Conservation (phyloP, 2,888 invertebrate genomes). For the Sympetrum striolatum region DNA sequence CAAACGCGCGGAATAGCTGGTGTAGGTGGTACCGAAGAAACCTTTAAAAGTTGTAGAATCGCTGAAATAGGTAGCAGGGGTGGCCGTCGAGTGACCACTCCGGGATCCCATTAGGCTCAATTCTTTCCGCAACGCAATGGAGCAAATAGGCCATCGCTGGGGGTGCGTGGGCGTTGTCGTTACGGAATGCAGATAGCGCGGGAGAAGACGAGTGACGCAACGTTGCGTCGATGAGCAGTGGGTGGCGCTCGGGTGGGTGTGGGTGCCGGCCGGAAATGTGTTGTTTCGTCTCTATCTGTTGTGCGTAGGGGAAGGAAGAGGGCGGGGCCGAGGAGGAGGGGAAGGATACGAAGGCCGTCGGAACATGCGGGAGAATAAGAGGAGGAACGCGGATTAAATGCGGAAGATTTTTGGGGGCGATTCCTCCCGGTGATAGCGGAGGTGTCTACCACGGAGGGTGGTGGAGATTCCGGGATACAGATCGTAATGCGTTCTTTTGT, state of each 20-base stretch:
- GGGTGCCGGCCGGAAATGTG: slow-evolving; percentile 29
- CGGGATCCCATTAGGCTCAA: no score
- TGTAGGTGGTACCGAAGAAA: no score
- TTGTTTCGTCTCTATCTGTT: slow-evolving; percentile 29
- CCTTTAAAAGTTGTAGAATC: no score
- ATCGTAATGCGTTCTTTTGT: not conserved
- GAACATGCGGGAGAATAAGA: not conserved
- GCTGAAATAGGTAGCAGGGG: no score
- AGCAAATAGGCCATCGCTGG: not conserved
- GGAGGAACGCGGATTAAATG: not conserved
- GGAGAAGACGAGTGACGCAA: not conserved
- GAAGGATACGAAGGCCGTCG: not conserved
- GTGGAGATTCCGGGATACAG: not conserved
- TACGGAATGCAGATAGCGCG: not conserved
- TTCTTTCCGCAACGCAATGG: not conserved
- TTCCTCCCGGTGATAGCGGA: not conserved
- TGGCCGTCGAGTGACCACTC: no score
- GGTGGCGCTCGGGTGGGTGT: not conserved
- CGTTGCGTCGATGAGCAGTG: not conserved
- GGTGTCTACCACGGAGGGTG: not conserved
- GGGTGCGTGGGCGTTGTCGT: not conserved
- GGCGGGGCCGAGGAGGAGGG: slow-evolving; percentile 23
- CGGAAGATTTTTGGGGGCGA: not conserved
- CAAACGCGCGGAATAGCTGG: no score
- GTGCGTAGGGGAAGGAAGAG: slow-evolving; percentile 28